Conservation (phyloP, 2,888 invertebrate species). For the Diarsia dahlii region DNA sequence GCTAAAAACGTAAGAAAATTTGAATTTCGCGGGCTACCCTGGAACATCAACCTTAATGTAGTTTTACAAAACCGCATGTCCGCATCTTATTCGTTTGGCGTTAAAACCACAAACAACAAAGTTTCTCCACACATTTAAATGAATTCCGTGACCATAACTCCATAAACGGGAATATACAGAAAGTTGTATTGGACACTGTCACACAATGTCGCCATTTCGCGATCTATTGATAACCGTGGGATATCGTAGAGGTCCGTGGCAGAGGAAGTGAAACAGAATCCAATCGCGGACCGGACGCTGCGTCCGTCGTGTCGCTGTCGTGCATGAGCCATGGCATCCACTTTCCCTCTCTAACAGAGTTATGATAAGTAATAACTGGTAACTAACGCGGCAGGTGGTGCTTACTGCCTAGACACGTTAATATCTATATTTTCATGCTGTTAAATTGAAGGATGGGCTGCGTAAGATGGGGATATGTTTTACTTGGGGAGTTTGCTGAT, state of each 20-base stretch:
- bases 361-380: constrained; percentile 54
- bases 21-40: no score
- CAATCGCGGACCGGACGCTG: constrained; percentile 62
- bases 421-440: constrained; percentile 41
- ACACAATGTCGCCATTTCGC: constrained; percentile 55
- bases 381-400: constrained; percentile 41
- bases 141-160: constrained; percentile 49
- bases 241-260: constrained; percentile 46
- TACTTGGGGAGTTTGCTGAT: not conserved
- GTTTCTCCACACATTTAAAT: constrained; percentile 48
- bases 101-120: not conserved
- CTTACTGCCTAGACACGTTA: constrained; percentile 12
- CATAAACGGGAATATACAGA: constrained; percentile 49
- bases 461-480: constrained; percentile 3
- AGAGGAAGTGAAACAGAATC: constrained; percentile 73
- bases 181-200: constrained; percentile 54
- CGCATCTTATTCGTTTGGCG: not conserved
- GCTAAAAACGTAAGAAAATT: no score
- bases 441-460: constrained; percentile 16
- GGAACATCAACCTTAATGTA: no score
- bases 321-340: constrained; percentile 59
- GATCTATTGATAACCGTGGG: constrained; percentile 72
- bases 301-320: constrained; percentile 59
- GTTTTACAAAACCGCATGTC: constrained; percentile 1
- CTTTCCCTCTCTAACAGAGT: constrained; percentile 67